Conservation (phyloP, 1,140 invertebrate species). For the Drosophila insularis region DNA sequence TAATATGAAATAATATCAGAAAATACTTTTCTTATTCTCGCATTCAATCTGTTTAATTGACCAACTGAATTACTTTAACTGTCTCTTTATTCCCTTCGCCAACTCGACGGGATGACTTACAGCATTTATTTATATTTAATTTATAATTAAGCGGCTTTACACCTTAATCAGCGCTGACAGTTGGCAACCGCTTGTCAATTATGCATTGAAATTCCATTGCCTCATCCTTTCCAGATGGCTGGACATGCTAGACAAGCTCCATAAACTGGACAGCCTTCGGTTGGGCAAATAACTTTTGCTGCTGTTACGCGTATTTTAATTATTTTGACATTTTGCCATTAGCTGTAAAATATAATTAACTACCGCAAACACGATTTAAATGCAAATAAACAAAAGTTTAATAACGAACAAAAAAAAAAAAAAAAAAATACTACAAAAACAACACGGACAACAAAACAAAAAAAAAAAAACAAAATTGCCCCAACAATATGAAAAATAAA, state of each 20-base stretch:
- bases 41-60: background rate
- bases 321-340: slow-evolving; percentile 80
- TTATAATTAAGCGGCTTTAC: slow-evolving; percentile 70
- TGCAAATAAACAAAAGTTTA: slow-evolving; percentile 61
- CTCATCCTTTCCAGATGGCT: slow-evolving; percentile 13
- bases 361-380: slow-evolving; percentile 72
- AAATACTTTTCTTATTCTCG: background rate
- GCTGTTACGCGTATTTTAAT: slow-evolving; percentile 61
- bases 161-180: slow-evolving; percentile 70
- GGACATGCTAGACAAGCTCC: background rate
- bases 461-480: slow-evolving; percentile 10
- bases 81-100: too few species aligned
- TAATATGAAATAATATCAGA: too few species aligned
- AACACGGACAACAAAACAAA: background rate
- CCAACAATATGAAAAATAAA: slow-evolving; percentile 13
- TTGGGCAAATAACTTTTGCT: slow-evolving; percentile 21
- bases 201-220: slow-evolving; percentile 28
- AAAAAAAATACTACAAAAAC: background rate
- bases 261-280: background rate
- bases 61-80: background rate
- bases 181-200: slow-evolving; percentile 73
- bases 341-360: slow-evolving; percentile 79
- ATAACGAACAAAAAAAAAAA: slow-evolving; percentile 21
- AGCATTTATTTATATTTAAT: slow-evolving; percentile 66
- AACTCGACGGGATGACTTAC: slow-evolving; percentile 25